Conservation (phyloP, 2,888 invertebrate species). For the Cistogaster globosa region DNA sequence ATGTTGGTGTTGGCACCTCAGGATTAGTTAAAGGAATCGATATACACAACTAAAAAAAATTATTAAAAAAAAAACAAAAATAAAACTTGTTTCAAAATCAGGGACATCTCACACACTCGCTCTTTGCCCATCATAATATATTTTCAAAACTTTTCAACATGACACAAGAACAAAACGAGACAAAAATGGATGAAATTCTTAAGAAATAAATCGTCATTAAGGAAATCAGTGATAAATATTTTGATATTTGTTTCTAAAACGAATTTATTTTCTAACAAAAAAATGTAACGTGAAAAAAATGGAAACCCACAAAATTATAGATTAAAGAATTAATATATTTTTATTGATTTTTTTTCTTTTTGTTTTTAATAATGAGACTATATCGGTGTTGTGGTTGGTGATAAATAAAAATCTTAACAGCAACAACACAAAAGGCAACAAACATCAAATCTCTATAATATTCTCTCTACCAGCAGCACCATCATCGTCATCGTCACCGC, state of each 20-base stretch:
- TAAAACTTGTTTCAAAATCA: slow-evolving; percentile 59
- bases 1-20: slow-evolving; percentile 69
- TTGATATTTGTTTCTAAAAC: slow-evolving; percentile 53
- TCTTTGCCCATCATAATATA: slow-evolving; percentile 52
- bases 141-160: slow-evolving; percentile 32
- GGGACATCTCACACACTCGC: slow-evolving; percentile 32
- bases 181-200: slow-evolving; percentile 57
- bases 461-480: slow-evolving; percentile 44
- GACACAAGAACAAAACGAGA: slow-evolving; percentile 48
- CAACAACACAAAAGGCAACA: slow-evolving; percentile 2
- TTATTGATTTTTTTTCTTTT: slow-evolving; percentile 78
- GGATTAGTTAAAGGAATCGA: slow-evolving; percentile 57
- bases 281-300: slow-evolving; percentile 3
- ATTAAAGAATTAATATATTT: slow-evolving; percentile 76
- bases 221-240: slow-evolving; percentile 70
- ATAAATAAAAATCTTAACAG: slow-evolving; percentile 63
- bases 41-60: slow-evolving; percentile 13
- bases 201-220: slow-evolving; percentile 71
- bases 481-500: not conserved
- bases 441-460: slow-evolving; percentile 42
- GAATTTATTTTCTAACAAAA: slow-evolving; percentile 55
- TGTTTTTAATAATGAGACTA: slow-evolving; percentile 78
- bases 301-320: slow-evolving; percentile 41
- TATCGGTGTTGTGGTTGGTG: slow-evolving; percentile 56
- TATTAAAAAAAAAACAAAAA: slow-evolving; percentile 10